Evolutionary conservation across 1,140 invertebrate species (phyloP), one percentile per base, ranked within the genome.

Genomic region (Drosophila pruinosa): DNA sequence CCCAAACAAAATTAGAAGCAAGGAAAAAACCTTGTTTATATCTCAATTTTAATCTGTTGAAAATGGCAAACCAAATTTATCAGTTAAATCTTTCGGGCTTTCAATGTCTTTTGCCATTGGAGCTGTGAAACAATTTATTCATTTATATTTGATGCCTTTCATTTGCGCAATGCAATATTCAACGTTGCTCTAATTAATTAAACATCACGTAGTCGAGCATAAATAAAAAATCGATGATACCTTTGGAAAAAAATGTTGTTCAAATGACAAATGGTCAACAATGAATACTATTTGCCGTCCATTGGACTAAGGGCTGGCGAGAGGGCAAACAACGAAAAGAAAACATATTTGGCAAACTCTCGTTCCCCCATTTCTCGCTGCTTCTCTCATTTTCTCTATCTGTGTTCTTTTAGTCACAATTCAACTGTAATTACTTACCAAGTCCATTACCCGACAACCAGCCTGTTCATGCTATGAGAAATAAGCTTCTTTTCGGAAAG

Each of bases 391-490:
- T 21, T 10, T 34, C 12, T 54, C 31, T 59, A 12, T 52, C 56
- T 17, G n/a, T 59, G 31, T 43, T 67, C 62, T 52, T 74, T 79
- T 63, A 81, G 82, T 77, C 78, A 65, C 78, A 85, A 81, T 88
- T 88, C 82, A 86, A 88, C 82, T 75, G 81, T 86, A 86, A 86
- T 86, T 86, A 86, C 82, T 88, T 78, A 81, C 70, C 73, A 65
- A 73, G 67, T 81, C 81, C 81, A 75, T 78, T 72, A 75, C 50
- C 58, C 56, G 24, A 28, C 48, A 26, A 14, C n/a, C 39, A 57
- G 43, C 21, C 53, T 26, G 38, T 34, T 58, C 10, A 10, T 28
- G 34, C 67, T 34, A 71, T 72, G 69, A 67, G 45, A 78, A 68
- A 85, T 83, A 83, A 83, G 79, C 79, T 75, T 68, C 78, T 81